phyloP scores from a whole-genome alignment of 2,888 invertebrate genomes.

The Diadegma fenestrale region DNA sequence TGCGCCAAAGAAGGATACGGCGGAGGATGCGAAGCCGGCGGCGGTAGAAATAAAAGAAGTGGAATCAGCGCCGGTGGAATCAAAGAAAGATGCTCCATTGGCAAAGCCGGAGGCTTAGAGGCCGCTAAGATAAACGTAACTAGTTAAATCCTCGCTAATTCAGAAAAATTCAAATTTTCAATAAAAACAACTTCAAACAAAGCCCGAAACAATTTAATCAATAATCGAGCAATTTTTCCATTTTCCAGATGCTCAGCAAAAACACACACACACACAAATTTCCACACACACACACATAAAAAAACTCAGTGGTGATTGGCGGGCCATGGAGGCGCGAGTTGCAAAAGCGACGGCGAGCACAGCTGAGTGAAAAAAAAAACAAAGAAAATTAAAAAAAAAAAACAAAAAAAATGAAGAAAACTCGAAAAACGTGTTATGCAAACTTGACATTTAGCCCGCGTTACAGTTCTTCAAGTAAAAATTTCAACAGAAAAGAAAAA shows the following conservation, averaged over 20 bases:
- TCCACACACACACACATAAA: constrained; percentile 54
- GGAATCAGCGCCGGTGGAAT: constrained; percentile 76
- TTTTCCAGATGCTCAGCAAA: constrained; percentile 69
- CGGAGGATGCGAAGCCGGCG: constrained; percentile 77
- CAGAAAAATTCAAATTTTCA: not conserved
- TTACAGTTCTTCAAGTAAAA: constrained; percentile 78
- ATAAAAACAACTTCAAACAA: not conserved
- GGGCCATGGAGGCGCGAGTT: constrained; percentile 73
- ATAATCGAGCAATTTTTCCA: no score
- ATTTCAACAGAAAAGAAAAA: constrained; percentile 73
- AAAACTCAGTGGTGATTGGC: constrained; percentile 73
- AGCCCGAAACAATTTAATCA: no score
- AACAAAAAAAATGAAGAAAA: constrained; percentile 39
- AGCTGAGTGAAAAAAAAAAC: constrained; percentile 71
- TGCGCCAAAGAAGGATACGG: constrained; percentile 81
- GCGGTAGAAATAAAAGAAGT: constrained; percentile 79
- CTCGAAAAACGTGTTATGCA: constrained; percentile 75
- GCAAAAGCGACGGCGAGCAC: constrained; percentile 69
- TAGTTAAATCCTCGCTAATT: constrained; percentile 18
- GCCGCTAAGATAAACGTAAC: constrained; percentile 70
- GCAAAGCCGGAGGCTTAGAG: constrained; percentile 82
- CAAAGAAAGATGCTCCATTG: constrained; percentile 82
- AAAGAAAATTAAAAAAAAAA: constrained; percentile 50
- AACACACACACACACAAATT: constrained; percentile 41
- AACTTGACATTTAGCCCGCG: constrained; percentile 78